phyloP scores from a whole-genome alignment of 2,113 vertebrate genomes.

The Xenopus borealis region DNA sequence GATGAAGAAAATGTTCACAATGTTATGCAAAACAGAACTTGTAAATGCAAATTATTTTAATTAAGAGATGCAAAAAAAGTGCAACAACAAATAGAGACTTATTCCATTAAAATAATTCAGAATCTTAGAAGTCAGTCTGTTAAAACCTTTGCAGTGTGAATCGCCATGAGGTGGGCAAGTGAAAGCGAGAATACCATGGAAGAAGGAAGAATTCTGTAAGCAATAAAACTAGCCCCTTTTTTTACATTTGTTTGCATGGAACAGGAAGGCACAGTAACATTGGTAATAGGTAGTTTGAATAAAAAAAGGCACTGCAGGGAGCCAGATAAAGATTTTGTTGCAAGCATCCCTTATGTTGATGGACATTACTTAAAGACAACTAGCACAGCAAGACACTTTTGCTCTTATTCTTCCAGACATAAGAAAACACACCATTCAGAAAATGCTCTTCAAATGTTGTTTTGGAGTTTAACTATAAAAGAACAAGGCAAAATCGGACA shows the following conservation, averaged over 20 bases:
- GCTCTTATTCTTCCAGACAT: not conserved
- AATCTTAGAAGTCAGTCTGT: not conserved
- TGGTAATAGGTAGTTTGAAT: slow-evolving; percentile 14
- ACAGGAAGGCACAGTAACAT: slow-evolving; percentile 31
- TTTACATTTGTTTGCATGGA: slow-evolving; percentile 12
- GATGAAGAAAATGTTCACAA: no score
- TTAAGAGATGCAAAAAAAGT: not conserved
- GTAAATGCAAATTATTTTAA: not conserved
- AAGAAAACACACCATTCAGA: not conserved
- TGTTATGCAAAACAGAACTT: not conserved
- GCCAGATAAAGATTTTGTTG: slow-evolving; percentile 15
- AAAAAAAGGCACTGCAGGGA: slow-evolving; percentile 37
- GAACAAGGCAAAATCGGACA: not conserved
- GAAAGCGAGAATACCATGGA: not conserved
- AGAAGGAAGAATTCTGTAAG: not conserved
- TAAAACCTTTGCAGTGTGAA: not conserved
- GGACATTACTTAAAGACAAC: slow-evolving; percentile 11
- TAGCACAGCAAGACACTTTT: not conserved
- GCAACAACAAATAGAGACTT: not conserved
- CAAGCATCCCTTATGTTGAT: slow-evolving; percentile 9
- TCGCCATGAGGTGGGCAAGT: not conserved
- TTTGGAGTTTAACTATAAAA: not conserved
- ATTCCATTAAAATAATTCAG: no score
- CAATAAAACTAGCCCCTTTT: slow-evolving; percentile 2
- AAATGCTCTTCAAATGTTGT: not conserved